phyloP scores from a whole-genome alignment of 1,140 invertebrate species.

The Chironomus tepperi region DNA sequence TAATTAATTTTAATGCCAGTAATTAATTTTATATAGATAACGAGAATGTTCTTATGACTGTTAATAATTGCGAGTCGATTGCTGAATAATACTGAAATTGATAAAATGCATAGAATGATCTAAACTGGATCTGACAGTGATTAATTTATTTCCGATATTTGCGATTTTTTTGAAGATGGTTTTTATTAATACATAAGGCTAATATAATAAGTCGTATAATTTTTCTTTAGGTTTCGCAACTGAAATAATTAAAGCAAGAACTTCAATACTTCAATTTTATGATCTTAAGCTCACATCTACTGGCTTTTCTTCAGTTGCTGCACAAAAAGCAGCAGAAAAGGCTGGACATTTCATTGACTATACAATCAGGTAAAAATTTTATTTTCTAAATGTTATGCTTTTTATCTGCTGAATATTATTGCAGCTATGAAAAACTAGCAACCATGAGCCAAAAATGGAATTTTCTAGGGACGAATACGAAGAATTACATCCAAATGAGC shows the following conservation, averaged over 20 bases:
- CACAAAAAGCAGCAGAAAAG: not conserved
- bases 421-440: not conserved
- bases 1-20: not conserved
- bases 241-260: slow-evolving; percentile 10
- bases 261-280: not conserved
- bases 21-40: not conserved
- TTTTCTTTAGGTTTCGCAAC: not conserved
- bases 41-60: not conserved
- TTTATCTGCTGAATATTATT: not conserved
- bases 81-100: too few relatives aligned
- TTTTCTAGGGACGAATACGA: not conserved
- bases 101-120: too few relatives aligned
- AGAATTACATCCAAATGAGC: not conserved
- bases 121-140: too few relatives aligned
- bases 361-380: not conserved
- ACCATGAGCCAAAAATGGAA: not conserved
- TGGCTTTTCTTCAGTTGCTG: not conserved
- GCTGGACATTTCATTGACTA: not conserved
- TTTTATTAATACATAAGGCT: too few relatives aligned
- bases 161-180: too few relatives aligned
- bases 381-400: not conserved
- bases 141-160: too few relatives aligned
- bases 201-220: too few relatives aligned
- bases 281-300: not conserved
- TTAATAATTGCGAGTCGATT: too few relatives aligned